Base-by-base conservation (phyloP, 2,797 vertebrate species). In the Eulemur rubriventer region DNA sequence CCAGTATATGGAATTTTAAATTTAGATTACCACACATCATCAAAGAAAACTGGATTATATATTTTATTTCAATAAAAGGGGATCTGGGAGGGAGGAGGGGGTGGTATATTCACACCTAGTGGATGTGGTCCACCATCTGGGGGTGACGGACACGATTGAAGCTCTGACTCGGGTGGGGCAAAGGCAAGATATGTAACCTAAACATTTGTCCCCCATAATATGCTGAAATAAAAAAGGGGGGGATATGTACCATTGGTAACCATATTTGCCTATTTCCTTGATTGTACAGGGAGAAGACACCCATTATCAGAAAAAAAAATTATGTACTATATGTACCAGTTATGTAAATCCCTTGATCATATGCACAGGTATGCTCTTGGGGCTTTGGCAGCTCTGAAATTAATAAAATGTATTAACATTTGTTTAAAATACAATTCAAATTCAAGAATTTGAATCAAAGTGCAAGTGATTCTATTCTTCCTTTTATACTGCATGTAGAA, bases 341-440 rank as follows among this genome's bases (percentile, higher is more conserved):
- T 99, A 65, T 99, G 99, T 97, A 99, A 98, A 94, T 99, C 99
- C 67, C 99, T 99, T 33, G 98, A 99, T 94, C 99, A 99, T 59
- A 98, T 99, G 98, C 99, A 99, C 98, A 99, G 99, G 99, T 99
- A 96, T 52, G 97, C 65, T n/a, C 50, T 4, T 17, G 12, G 63
- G 89, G 48, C 43, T 59, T 38, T 35, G 79, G 59, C 26, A 41
- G 65, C 24, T 50, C 61, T 48, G n/a, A 72, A 35, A 79, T 86
- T 78, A 38, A 57, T 17, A 57, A 69, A 61, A 92, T 22, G 18
- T 3, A 2, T 5, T 22, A 30, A 67, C 70, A 1, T 1, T 52
- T 50, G 6, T 30, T 81, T 78, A 70, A 88, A 57, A 88, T 22
- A 26, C 79, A 24, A 2, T 7, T 28, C 43, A 22, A 14, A 26